Evolutionary conservation across 2,888 invertebrate genomes (phyloP).

Genomic region (Myathropa florea): DNA sequence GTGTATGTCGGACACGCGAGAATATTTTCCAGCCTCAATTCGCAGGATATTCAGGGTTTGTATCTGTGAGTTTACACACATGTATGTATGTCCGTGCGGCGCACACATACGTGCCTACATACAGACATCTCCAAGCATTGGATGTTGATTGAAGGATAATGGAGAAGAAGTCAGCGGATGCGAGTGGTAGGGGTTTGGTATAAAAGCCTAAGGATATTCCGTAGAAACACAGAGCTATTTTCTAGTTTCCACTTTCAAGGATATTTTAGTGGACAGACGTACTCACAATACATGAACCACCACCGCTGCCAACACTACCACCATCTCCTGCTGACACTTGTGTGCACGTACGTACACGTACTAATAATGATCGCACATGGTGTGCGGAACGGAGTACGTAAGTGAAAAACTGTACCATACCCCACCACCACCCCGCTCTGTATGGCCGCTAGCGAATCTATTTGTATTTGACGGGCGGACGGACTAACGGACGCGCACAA

Average conservation of each 20-base stretch:
- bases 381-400: conserved; percentile 38
- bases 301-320: not conserved
- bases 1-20: conserved; percentile 66
- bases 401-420: conserved; percentile 36
- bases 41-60: not conserved
- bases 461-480: conserved; percentile 65
- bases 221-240: conserved; percentile 52
- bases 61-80: not conserved
- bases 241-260: conserved; percentile 66
- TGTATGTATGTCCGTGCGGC: not conserved
- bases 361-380: conserved; percentile 65
- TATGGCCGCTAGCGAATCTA: conserved; percentile 43
- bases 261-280: conserved; percentile 66
- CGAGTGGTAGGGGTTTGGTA: conserved; percentile 2
- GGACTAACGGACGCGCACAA: conserved; percentile 61
- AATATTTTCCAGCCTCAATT: conserved; percentile 50
- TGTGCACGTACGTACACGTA: conserved; percentile 56
- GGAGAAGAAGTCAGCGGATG: conserved; percentile 53
- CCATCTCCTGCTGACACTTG: conserved; percentile 18
- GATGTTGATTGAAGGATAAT: conserved; percentile 70
- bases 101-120: not conserved
- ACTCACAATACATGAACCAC: conserved; percentile 13
- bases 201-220: conserved; percentile 66
- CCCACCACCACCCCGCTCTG: not conserved
- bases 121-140: conserved; percentile 48